Base-by-base conservation (phyloP, 1,140 invertebrate species). In the Drosophila littoralis region DNA sequence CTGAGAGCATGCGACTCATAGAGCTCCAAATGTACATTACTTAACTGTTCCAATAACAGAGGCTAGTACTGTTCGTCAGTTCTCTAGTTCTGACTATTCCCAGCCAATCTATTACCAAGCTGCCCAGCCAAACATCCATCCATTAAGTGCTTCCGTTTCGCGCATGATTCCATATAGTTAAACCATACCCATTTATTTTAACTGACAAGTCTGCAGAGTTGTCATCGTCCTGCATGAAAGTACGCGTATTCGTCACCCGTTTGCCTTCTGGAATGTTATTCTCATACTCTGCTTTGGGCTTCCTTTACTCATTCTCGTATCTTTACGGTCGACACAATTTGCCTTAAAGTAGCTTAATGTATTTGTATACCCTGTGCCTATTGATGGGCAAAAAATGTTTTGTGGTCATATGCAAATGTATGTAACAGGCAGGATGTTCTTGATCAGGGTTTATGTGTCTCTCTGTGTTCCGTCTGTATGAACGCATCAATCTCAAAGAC, bases 81-180 rank as follows among this genome's bases (percentile, higher is more conserved):
- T 28, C 22, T 28, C 4, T 3, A 5, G 22, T 4, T 22, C 22
- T 22, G 22, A 22, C 22, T 22, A 22, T 22, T 22, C 22, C 22
- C 22, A 22, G 22, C 22, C 2, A 22, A 22, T 22, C 13, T 57
- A 54, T 61, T 69, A 69, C 63, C 59, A 78, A 78, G 46, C 48
- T 60, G 70, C 58, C 74, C 81, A 86, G 74, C 69, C 75, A 75
- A 78, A 66, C 69, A 36, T 45, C 17, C 35, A 80, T 81, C 81
- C 81, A 86, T 85, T 86, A 85, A 81, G 75, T 59, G 57, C 33
- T 67, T 81, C 74, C 81, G 74, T 71, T 85, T 75, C 69, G 74
- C 74, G 57, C 65, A 80, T 79, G 81, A 74, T 84, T 77, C 60
- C 82, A 57, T 36, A 79, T 60, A 67, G 73, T 63, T 76, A 77